Base-by-base conservation (phyloP, 2,797 vertebrate genomes). In the Gymnothorax javanicus region DNA sequence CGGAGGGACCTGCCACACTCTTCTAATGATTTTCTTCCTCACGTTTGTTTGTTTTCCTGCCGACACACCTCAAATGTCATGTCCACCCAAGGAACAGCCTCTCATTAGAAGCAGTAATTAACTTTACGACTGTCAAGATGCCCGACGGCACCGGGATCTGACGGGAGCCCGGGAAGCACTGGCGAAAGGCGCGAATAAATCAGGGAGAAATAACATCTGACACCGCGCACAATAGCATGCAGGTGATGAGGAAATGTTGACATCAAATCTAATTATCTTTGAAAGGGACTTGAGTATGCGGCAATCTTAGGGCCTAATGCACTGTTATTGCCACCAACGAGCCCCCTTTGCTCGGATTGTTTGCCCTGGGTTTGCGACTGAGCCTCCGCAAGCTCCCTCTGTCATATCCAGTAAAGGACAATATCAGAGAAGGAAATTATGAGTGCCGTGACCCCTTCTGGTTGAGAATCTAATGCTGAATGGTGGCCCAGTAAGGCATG, bases 221-320 rank as follows among this genome's bases (percentile, higher is more conserved):
- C 95, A 91, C 95, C 91, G 95, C 94, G 95, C 96, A 95, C 95
- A 95, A 95, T 95, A 95, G 95, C 94, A 96, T 96, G 95, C 96
- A 95, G 95, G 96, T 96, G 96, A 96, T 95, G 96, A 96, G 95
- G 95, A 95, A 96, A 96, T 96, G 96, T 96, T 97, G 96, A 97
- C 97, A 97, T 97, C 96, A 95, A 95, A 97, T 97, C 96, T 97
- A 97, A 98, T 98, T 97, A 97, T 95, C 95, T 96, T 91, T 59
- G 93, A 94, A 95, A 93, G 82, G 93, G 90, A 95, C 95, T 94
- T 2, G 90, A 89, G 87, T 90, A 89, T 90, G 88, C 86, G 93
- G 90, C 90, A 92, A 95, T 94, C 94, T 94, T n/a, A 43, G 33
- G 91, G 86, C 94, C 95, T 94, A 95, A 95, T 91, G 94, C 94